These are phyloP conservation scores for Cardiocondyla obscurior DNA, from an alignment of 1,140 invertebrate genomes.

Conservation along the genomic window DNA sequence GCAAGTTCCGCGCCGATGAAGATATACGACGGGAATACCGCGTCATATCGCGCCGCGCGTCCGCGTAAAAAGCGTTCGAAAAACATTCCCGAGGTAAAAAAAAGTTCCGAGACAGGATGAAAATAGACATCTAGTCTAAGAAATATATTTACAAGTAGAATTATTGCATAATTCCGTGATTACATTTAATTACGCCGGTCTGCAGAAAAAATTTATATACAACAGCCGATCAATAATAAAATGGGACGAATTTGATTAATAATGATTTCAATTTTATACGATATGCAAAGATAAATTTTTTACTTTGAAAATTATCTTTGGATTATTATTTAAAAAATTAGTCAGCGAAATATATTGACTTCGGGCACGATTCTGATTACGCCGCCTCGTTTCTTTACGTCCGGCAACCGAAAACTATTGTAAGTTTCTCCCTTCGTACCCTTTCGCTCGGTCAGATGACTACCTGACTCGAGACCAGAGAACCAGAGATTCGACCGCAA, in stretches of 20 bases:
- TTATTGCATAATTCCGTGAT: background rate
- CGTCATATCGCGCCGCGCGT: background rate
- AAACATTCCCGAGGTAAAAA: background rate
- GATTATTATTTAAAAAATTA: background rate
- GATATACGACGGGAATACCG: too few relatives aligned
- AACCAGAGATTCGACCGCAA: slow-evolving; percentile 24
- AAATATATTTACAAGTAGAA: background rate
- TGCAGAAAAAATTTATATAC: too few relatives aligned
- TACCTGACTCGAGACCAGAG: background rate
- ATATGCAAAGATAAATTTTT: too few relatives aligned
- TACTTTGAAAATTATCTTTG: background rate
- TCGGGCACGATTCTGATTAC: background rate
- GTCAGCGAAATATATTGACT: background rate
- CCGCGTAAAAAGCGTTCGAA: background rate
- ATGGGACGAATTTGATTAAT: background rate
- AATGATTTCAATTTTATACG: background rate
- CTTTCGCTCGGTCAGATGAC: background rate
- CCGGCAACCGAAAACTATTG: slow-evolving; percentile 5
- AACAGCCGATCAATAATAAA: background rate
- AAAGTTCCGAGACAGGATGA: background rate
- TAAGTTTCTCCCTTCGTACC: background rate
- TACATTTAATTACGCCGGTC: background rate
- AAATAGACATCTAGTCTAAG: background rate
- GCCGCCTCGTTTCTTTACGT: background rate
- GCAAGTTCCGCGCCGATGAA: slow-evolving; percentile 20